These are phyloP conservation scores for Poeciliopsis occidentalis DNA, from an alignment of 2,113 vertebrate species.

Conservation along the genomic window DNA sequence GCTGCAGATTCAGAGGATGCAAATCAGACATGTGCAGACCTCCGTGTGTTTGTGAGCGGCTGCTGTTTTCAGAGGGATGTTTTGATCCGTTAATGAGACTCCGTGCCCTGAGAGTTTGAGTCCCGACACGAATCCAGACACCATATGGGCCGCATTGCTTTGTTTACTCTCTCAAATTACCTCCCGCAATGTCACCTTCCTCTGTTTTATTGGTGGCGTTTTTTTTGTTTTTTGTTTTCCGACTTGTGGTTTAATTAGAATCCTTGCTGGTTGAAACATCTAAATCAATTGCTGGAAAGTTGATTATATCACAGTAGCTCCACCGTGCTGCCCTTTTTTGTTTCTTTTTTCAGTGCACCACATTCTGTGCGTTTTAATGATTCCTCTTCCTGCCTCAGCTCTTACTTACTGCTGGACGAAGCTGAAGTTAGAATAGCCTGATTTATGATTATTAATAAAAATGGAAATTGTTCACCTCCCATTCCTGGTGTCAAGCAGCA, in stretches of 20 bases:
- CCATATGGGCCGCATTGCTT: slow-evolving; percentile 63
- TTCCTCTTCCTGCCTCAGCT: not conserved
- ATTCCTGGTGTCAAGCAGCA: slow-evolving; percentile 46
- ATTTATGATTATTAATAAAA: slow-evolving; percentile 66
- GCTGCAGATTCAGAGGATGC: slow-evolving; percentile 2
- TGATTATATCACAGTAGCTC: too few relatives aligned
- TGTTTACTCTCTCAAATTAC: slow-evolving; percentile 71
- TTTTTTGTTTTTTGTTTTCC: slow-evolving; percentile 26
- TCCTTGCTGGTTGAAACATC: too few relatives aligned
- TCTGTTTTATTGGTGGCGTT: slow-evolving; percentile 6
- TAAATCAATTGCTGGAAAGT: too few relatives aligned
- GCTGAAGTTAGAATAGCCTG: slow-evolving; percentile 50
- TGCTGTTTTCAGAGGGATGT: slow-evolving; percentile 44
- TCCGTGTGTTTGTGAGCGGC: not conserved
- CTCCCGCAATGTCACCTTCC: slow-evolving; percentile 76
- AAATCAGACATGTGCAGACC: slow-evolving; percentile 24
- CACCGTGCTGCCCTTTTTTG: too few relatives aligned
- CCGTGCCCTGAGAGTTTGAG: slow-evolving; percentile 27
- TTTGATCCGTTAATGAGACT: slow-evolving; percentile 51
- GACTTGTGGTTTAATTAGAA: too few relatives aligned
- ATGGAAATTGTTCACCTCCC: slow-evolving; percentile 57
- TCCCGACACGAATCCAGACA: slow-evolving; percentile 25
- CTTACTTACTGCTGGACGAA: slow-evolving; percentile 36
- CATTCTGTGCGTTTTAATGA: too few relatives aligned
- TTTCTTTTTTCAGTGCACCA: too few relatives aligned